These are phyloP conservation scores for Pelodytes ibericus DNA, from an alignment of 2,797 vertebrate species.

Conservation along the genomic window DNA sequence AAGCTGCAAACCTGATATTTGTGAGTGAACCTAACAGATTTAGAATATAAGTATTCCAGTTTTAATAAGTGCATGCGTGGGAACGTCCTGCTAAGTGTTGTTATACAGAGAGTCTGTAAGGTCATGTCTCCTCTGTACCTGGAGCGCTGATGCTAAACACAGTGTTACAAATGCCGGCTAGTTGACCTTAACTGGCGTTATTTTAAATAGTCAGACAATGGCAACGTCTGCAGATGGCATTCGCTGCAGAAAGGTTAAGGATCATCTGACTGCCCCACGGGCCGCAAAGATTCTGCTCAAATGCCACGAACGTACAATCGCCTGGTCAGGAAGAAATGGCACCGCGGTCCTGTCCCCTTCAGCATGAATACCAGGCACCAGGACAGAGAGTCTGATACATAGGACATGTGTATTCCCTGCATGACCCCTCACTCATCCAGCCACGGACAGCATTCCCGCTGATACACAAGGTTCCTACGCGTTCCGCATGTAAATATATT, in stretches of 20 bases:
- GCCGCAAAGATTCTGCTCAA: conserved; percentile 44
- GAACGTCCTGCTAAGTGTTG: too few relatives aligned
- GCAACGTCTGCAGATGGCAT: conserved; percentile 54
- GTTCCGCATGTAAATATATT: too few relatives aligned
- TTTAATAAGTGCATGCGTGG: too few relatives aligned
- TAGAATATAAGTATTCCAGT: too few relatives aligned
- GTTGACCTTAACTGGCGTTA: conserved; percentile 54
- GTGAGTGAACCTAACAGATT: too few relatives aligned
- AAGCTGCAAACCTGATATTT: too few relatives aligned
- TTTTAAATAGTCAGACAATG: conserved; percentile 55
- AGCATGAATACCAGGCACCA: conserved; percentile 48
- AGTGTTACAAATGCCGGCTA: conserved; percentile 43
- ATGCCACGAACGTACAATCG: conserved; percentile 47
- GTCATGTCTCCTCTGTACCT: conserved; percentile 30
- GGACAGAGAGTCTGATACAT: conserved; percentile 24
- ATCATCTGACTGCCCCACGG: conserved; percentile 50
- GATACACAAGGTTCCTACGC: too few relatives aligned
- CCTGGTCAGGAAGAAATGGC: conserved; percentile 50
- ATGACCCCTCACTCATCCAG: background rate
- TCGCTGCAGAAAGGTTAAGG: conserved; percentile 54
- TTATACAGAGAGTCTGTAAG: too few relatives aligned
- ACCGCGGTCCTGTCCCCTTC: conserved; percentile 46
- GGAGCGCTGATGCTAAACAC: conserved; percentile 42
- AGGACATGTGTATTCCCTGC: conserved; percentile 34
- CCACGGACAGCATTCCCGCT: too few relatives aligned